phyloP scores from a whole-genome alignment of 2,888 invertebrate species.

The Byasa hedistus region DNA sequence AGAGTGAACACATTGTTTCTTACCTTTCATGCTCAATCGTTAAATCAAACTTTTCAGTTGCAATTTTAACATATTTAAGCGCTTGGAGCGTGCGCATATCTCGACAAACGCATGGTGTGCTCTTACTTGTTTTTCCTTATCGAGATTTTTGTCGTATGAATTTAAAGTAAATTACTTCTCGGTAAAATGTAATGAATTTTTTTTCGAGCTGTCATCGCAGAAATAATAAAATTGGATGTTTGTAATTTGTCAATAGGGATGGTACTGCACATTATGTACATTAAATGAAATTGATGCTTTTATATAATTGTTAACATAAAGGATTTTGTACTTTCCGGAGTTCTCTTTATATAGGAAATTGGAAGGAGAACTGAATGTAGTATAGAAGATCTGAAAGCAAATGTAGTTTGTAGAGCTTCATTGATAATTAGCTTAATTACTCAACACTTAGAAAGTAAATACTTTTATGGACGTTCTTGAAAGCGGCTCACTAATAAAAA shows the following conservation, averaged over 20 bases:
- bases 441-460: too few relatives aligned
- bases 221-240: not conserved
- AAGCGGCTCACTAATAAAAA: too few relatives aligned
- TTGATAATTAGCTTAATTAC: not conserved
- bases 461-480: slow-evolving; percentile 35
- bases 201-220: not conserved
- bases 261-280: too few relatives aligned
- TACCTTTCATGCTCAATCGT: slow-evolving; percentile 45
- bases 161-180: slow-evolving; percentile 54
- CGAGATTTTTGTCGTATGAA: slow-evolving; percentile 64
- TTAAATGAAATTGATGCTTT: too few relatives aligned
- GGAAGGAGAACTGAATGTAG: too few relatives aligned
- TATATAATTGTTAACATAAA: too few relatives aligned
- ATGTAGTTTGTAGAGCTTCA: too few relatives aligned
- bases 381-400: too few relatives aligned
- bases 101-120: slow-evolving; percentile 53
- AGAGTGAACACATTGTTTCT: slow-evolving; percentile 50
- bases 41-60: slow-evolving; percentile 27
- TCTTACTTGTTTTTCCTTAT: slow-evolving; percentile 52
- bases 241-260: not conserved
- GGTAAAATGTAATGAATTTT: slow-evolving; percentile 36
- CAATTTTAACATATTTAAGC: slow-evolving; percentile 20
- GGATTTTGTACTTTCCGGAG: too few relatives aligned
- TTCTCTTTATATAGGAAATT: too few relatives aligned
- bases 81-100: slow-evolving; percentile 9